Percentiles rank a stretch among this genome's conserved stretches.
These are phyloP conservation scores for Axinella damicornis DNA, from an alignment of 37 sponge, comb jelly and placozoan genomes.

Conservation along the genomic window DNA sequence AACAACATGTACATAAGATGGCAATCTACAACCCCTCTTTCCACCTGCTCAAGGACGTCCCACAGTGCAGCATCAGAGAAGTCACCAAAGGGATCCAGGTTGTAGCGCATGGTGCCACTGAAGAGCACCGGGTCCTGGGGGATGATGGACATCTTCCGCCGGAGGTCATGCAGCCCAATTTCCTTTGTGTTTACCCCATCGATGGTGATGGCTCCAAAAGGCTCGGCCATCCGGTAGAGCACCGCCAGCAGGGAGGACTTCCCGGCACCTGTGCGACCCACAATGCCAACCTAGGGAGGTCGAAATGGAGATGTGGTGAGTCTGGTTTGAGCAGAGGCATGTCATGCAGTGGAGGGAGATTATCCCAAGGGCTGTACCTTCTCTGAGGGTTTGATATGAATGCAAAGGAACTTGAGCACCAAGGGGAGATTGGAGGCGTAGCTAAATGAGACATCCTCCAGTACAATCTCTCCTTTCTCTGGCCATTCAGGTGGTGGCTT, in stretches of 20 bases:
- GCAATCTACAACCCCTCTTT: too few species aligned
- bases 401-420: constrained; percentile 64
- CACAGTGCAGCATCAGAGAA: constrained; percentile 79
- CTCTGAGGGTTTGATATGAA: constrained; percentile 61
- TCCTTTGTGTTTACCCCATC: constrained; percentile 79
- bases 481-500: constrained; percentile 77
- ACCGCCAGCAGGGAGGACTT: constrained; percentile 88
- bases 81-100: constrained; percentile 90
- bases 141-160: constrained; percentile 87
- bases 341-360: not conserved
- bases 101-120: constrained; percentile 88
- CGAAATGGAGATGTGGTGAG: too few species aligned
- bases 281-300: constrained; percentile 80
- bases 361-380: constrained; percentile 51
- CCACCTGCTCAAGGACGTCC: constrained; percentile 79
- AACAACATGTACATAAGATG: too few species aligned
- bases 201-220: constrained; percentile 76
- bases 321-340: too few species aligned
- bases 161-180: constrained; percentile 84
- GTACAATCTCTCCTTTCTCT: constrained; percentile 40
- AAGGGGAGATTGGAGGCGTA: constrained; percentile 51
- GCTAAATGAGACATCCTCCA: constrained; percentile 51
- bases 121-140: constrained; percentile 94
- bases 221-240: constrained; percentile 90
- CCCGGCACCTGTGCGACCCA: constrained; percentile 96